These are phyloP conservation scores for Anthopleura xanthogrammica DNA, from an alignment of 92 coral and sea anemone genomes.

Conservation along the genomic window DNA sequence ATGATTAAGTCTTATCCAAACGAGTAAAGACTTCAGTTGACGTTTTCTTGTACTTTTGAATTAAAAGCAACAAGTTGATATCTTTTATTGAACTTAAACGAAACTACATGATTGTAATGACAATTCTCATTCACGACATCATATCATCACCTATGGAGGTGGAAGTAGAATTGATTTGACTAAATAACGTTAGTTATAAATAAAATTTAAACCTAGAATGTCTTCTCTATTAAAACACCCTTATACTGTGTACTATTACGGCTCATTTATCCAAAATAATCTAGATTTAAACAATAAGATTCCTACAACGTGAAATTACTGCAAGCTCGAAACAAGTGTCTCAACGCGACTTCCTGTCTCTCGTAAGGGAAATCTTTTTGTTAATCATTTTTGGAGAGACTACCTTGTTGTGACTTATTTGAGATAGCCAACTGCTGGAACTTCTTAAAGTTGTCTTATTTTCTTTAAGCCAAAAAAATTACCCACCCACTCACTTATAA, in stretches of 20 bases:
- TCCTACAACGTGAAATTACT: background rate
- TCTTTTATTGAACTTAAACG: background rate
- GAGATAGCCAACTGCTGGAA: background rate
- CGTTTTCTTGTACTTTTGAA: background rate
- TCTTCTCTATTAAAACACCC: background rate
- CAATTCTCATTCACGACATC: background rate
- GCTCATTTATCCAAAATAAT: background rate
- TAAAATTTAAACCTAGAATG: background rate
- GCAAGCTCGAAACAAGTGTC: constrained; percentile 8
- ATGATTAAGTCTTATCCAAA: background rate
- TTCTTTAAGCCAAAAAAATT: background rate
- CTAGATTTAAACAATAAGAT: background rate
- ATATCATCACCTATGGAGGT: background rate
- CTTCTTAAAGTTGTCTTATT: background rate
- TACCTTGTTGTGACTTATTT: background rate
- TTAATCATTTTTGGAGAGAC: background rate
- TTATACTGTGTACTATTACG: background rate
- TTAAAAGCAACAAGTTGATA: background rate
- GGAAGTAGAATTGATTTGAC: background rate
- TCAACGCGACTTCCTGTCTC: background rate
- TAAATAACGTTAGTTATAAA: background rate
- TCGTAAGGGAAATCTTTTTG: background rate
- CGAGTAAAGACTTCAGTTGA: background rate
- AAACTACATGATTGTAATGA: background rate
- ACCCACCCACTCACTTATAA: too few species aligned